These are phyloP conservation scores for Neopelma chrysocephalum DNA, from an alignment of 2,797 vertebrate genomes.

Conservation along the genomic window DNA sequence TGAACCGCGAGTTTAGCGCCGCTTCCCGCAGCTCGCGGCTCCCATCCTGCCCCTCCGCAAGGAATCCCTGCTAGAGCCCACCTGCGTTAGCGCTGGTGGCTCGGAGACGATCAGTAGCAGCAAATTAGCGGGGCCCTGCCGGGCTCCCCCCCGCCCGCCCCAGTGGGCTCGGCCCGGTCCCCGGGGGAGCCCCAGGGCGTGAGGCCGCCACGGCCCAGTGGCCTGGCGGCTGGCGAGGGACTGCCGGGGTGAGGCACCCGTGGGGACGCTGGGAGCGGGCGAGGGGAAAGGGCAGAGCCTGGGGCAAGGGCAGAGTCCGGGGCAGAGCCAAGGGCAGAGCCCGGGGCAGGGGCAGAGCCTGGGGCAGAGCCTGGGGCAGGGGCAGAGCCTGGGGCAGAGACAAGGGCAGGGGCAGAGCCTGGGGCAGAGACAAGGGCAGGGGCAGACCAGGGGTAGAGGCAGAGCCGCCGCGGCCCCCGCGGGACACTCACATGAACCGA, in stretches of 20 bases:
- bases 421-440: not conserved
- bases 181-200: not conserved
- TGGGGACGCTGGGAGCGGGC: fast-evolving
- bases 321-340: too few relatives aligned
- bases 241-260: too few relatives aligned
- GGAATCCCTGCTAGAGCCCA: fast-evolving
- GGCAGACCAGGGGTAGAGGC: not conserved
- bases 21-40: not conserved
- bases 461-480: not conserved
- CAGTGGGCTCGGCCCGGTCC: not conserved
- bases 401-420: too few relatives aligned
- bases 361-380: not conserved
- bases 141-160: too few relatives aligned
- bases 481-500: conserved; percentile 27
- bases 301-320: too few relatives aligned
- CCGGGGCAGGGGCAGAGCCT: too few relatives aligned
- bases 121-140: too few relatives aligned
- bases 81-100: fast-evolving
- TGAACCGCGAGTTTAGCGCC: fast-evolving
- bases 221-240: fast-evolving
- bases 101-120: not conserved
- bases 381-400: not conserved
- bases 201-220: fast-evolving
- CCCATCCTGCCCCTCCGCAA: fast-evolving
- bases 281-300: not conserved